Evolutionary conservation across 2,888 invertebrate species (phyloP).

Genomic region (Pseudolycoriella hygida): DNA sequence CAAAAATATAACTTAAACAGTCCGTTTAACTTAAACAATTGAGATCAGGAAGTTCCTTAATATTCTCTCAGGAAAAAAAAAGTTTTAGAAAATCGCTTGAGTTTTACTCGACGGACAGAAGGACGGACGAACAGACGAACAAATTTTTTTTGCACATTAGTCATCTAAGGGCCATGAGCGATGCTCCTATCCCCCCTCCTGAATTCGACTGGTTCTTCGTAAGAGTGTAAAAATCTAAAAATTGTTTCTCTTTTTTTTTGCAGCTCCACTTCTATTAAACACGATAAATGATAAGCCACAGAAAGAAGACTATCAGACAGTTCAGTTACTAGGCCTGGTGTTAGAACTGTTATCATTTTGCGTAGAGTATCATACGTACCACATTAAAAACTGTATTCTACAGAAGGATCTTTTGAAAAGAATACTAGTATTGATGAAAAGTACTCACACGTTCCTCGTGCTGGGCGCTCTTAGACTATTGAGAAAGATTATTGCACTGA

Average conservation of each 20-base stretch:
- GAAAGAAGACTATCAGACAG: constrained; percentile 91
- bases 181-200: no score
- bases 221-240: no score
- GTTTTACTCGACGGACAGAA: no score
- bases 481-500: constrained; percentile 90
- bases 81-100: no score
- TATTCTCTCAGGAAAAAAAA: no score
- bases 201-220: no score
- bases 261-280: constrained; percentile 84
- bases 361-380: constrained; percentile 97
- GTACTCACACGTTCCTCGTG: constrained; percentile 92
- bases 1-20: no score
- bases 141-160: no score
- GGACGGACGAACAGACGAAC: no score
- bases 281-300: constrained; percentile 78
- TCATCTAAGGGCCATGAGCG: no score
- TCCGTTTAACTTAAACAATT: no score
- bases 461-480: constrained; percentile 92
- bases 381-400: constrained; percentile 94
- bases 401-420: constrained; percentile 90
- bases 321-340: constrained; percentile 86
- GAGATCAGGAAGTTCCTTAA: no score
- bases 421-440: constrained; percentile 91
- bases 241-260: constrained; percentile 11
- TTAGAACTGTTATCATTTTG: constrained; percentile 94